Base-by-base conservation (phyloP, 2,113 vertebrate species). In the Poicephalus meyeri region DNA sequence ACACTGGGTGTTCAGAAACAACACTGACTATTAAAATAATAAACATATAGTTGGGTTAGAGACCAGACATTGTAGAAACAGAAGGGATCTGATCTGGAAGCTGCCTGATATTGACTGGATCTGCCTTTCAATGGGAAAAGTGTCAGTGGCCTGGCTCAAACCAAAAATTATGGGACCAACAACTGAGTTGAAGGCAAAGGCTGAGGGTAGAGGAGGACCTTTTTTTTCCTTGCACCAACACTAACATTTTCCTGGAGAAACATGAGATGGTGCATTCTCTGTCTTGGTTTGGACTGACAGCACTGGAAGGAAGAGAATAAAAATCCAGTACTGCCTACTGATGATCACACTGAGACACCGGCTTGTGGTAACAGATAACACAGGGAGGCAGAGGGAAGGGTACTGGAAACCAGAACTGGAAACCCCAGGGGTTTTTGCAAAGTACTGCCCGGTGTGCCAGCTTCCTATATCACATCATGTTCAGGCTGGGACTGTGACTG, bases 341-440 rank as follows among this genome's bases (percentile, higher is more conserved):
- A 44, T 20, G 58, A 44, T 23, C 13, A 19, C 35, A 35, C 24
- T 12, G 26, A 44, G 56, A 49, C 7, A 42, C 29, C 31, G 35
- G 46, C 13, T 21, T 0, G 1, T 42, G 20, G 44, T n/a, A 49
- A 35, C 35, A 44, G 56, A 50, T 5, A 25, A 19, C 29, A 19
- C 8, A 41, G 28, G n/a, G 11, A 88, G 50, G 46, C 50, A 49
- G 39, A 12, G 35, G 41, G 46, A 60, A 26, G 2, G 44, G 3
- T 5, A 49, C 3, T 0, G 1, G 31, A 60, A 31, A 16, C 1
- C 4, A 11, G 13, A 14, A 58, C 44, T 49, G 49, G 20, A 60
- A 55, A 20, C 31, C 29, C 44, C 19, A 3, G 17, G 3, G 29
- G 15, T 7, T 77, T 33, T 29, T 86, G 52, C 53, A 68, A 50